A percentile compares a stretch with the other conserved stretches of the same genome.
Conservation (phyloP, 2,888 invertebrate genomes). For the Sarcophaga carnaria region DNA sequence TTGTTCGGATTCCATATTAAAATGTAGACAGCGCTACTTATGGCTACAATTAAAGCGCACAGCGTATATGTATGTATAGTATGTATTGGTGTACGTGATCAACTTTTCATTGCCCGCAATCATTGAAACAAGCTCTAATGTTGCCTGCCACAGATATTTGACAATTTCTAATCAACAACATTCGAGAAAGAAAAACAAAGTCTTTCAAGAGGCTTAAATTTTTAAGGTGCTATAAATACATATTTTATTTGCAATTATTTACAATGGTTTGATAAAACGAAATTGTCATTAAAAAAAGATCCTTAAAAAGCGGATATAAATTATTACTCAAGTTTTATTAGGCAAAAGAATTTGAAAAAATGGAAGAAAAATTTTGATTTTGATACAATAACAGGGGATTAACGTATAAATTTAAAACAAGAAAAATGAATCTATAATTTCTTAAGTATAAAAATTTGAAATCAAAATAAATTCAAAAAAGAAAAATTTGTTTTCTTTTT, state of each 20-base stretch:
- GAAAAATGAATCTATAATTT: constrained; percentile 41
- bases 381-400: constrained; percentile 56
- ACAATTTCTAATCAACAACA: too few species aligned
- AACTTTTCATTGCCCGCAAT: too few species aligned
- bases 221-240: not conserved
- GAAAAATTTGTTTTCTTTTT: not conserved
- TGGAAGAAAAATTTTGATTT: constrained; percentile 10
- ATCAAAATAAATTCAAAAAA: constrained; percentile 37
- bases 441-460: constrained; percentile 20
- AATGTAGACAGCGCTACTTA: too few species aligned
- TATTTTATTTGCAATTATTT: not conserved
- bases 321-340: constrained; percentile 26
- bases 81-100: too few species aligned
- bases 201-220: not conserved
- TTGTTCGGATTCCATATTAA: too few species aligned
- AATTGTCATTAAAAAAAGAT: constrained; percentile 35
- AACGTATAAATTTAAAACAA: constrained; percentile 49
- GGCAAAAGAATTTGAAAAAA: constrained; percentile 16
- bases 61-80: too few species aligned
- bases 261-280: constrained; percentile 25
- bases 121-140: too few species aligned
- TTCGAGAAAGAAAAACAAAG: too few species aligned
- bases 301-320: constrained; percentile 46
- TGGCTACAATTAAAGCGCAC: too few species aligned
- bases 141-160: too few species aligned